Evolutionary conservation across 2,888 invertebrate species (phyloP).

Genomic region (Autographa gamma): DNA sequence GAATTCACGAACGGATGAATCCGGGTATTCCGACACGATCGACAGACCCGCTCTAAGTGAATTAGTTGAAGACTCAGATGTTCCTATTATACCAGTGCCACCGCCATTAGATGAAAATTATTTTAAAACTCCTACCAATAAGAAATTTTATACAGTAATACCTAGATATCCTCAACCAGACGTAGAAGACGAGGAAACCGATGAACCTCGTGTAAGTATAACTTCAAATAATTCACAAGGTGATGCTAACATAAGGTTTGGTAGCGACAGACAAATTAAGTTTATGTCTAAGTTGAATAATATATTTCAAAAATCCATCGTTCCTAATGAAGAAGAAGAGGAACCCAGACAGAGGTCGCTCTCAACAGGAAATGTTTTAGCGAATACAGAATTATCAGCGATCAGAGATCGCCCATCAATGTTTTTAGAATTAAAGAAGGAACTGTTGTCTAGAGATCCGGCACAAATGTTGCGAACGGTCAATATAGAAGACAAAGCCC

Average conservation of each 20-base stretch:
- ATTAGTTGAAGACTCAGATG: constrained; percentile 71
- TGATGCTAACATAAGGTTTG: constrained; percentile 75
- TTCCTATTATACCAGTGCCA: constrained; percentile 77
- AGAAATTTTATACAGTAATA: constrained; percentile 65
- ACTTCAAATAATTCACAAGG: constrained; percentile 71
- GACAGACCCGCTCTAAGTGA: constrained; percentile 75
- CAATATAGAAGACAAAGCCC: constrained; percentile 60
- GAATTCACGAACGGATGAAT: constrained; percentile 83
- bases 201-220: constrained; percentile 70
- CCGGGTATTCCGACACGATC: constrained; percentile 84
- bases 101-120: constrained; percentile 81
- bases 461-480: constrained; percentile 72
- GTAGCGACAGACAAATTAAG: constrained; percentile 76
- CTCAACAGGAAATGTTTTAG: constrained; percentile 75
- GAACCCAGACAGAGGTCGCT: constrained; percentile 75
- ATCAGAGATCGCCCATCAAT: constrained; percentile 69
- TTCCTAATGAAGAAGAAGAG: constrained; percentile 67
- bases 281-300: constrained; percentile 83
- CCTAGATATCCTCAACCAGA: constrained; percentile 64
- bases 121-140: constrained; percentile 67
- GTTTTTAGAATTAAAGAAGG: constrained; percentile 79
- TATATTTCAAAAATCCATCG: constrained; percentile 79
- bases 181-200: constrained; percentile 56
- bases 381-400: constrained; percentile 66
- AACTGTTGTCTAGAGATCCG: constrained; percentile 71